These are phyloP conservation scores for Apocrypta bakeri DNA, from an alignment of 1,140 invertebrate species.

Conservation along the genomic window DNA sequence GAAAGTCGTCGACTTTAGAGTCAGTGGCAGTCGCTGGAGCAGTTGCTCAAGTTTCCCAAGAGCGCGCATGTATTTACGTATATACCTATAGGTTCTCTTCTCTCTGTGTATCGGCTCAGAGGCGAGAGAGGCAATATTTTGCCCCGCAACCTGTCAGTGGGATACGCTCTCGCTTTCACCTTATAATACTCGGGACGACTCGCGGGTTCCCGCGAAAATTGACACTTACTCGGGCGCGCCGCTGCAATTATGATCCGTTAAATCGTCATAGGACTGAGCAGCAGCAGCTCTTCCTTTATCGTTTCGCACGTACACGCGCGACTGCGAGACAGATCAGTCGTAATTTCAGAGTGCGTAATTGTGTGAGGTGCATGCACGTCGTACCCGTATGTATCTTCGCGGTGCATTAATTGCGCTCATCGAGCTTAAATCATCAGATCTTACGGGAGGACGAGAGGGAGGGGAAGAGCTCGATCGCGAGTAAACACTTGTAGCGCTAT, in stretches of 20 bases:
- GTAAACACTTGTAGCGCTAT: no score
- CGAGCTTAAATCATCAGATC: no score
- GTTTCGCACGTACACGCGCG: no score
- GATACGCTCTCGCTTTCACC: conserved; percentile 35
- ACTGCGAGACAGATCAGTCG: no score
- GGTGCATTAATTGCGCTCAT: no score
- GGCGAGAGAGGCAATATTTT: neutral
- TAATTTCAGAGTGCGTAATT: no score
- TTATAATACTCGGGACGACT: conserved; percentile 27
- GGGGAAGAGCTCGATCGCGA: no score
- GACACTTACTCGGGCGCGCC: conserved; percentile 20
- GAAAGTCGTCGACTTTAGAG: neutral
- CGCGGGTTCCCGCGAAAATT: conserved; percentile 43
- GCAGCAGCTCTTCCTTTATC: neutral
- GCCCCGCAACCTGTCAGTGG: neutral
- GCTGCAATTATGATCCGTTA: conserved; percentile 12
- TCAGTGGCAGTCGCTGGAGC: neutral
- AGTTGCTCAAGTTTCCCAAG: conserved; percentile 36
- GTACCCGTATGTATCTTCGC: no score
- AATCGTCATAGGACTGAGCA: no score
- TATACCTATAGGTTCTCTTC: no score
- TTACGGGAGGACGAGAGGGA: no score
- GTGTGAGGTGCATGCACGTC: no score
- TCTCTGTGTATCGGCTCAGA: neutral
- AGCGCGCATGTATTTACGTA: neutral